Conservation (phyloP, 1,140 invertebrate species). For the Drosophila melanica region DNA sequence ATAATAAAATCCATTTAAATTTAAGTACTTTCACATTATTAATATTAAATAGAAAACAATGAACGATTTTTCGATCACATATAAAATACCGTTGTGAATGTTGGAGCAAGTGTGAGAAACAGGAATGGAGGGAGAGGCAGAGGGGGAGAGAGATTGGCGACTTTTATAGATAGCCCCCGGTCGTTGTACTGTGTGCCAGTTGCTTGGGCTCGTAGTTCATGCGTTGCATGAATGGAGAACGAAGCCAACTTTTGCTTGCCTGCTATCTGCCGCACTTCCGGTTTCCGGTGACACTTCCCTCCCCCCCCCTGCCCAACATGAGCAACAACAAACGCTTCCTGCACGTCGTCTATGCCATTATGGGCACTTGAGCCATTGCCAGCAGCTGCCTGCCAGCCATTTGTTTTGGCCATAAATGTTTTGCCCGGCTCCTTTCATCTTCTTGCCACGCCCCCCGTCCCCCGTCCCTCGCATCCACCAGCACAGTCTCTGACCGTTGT, state of each 20-base stretch:
- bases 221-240: conserved; percentile 12
- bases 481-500: too few species aligned
- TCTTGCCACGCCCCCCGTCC: neutral
- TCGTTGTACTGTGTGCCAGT: conserved; percentile 30
- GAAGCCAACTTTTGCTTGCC: conserved; percentile 32
- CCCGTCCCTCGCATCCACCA: neutral
- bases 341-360: conserved; percentile 79
- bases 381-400: conserved; percentile 53
- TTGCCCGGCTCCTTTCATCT: conserved; percentile 39
- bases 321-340: conserved; percentile 56
- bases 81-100: too few species aligned
- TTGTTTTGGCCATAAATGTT: conserved; percentile 75
- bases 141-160: neutral
- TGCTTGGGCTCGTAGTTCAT: conserved; percentile 8
- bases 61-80: too few species aligned
- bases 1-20: too few species aligned
- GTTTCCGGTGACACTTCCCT: conserved; percentile 78
- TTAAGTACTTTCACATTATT: too few species aligned
- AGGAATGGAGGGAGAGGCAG: neutral
- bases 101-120: too few species aligned
- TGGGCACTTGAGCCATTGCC: conserved; percentile 77
- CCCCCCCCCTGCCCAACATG: too few species aligned
- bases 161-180: conserved; percentile 2
- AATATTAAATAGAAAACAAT: too few species aligned
- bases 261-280: conserved; percentile 81